These are phyloP conservation scores for Esox niger DNA, from an alignment of 2,113 vertebrate genomes.

Conservation along the genomic window DNA sequence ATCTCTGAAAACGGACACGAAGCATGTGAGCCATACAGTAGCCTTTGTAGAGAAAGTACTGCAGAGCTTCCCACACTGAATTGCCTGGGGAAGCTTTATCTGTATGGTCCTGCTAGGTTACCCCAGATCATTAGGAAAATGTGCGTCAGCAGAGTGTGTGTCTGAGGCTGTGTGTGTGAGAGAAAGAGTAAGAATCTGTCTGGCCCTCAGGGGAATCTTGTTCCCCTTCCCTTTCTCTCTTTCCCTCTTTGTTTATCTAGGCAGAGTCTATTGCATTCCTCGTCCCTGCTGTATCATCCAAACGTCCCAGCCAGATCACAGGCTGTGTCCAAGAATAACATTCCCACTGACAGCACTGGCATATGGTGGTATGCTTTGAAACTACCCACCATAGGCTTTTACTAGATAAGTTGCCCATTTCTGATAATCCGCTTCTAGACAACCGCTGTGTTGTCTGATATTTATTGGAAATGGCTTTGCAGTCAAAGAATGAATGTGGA, in stretches of 20 bases:
- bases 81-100: not conserved
- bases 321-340: constrained; percentile 34
- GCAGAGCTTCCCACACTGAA: not conserved
- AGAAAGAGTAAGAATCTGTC: not conserved
- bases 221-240: not conserved
- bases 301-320: too few species aligned
- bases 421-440: too few species aligned
- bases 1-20: too few species aligned
- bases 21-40: too few species aligned
- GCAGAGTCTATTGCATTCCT: constrained; percentile 37
- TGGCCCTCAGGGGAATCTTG: not conserved
- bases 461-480: not conserved
- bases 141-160: not conserved
- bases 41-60: not conserved
- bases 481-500: too few species aligned
- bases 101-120: not conserved
- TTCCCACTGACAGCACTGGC: constrained; percentile 20
- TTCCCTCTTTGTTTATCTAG: constrained; percentile 13
- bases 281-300: constrained; percentile 18
- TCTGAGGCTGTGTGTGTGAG: not conserved
- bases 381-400: too few species aligned
- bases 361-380: too few species aligned
- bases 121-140: not conserved
- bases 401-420: too few species aligned
- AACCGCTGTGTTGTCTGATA: not conserved